Evolutionary conservation across 2,797 vertebrate genomes (phyloP), one percentile per base, ranked within the genome.

Genomic region (Bovichtus diacanthus): DNA sequence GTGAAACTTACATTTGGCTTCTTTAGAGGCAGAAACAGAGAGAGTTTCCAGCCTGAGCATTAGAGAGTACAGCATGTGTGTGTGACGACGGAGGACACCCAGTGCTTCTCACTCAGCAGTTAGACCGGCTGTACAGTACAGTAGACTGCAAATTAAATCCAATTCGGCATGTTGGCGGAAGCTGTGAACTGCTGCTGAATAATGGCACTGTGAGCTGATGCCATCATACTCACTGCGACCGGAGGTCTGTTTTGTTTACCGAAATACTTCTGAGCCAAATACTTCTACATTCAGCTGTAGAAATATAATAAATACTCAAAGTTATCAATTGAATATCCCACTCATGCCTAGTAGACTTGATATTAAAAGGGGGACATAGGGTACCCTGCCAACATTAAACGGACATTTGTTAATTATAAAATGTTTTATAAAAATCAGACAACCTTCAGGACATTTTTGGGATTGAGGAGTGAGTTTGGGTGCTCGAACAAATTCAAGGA

Each of bases 1-100:
- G 55, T 53, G 21, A 59, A 80, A 50, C 77, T 82, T 79, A 81
- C 85, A 77, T 84, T 84, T 83, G 80, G 62, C 59, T 79, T 80
- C 50, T 46, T 68, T 79, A 4, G 65, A 73, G 83, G 76, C 71
- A 54, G 65, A 58, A 19, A 23, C 51, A 38, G 62, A 76, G 54
- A 65, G 67, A 77, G 70, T n/a, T n/a, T 66, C 44, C 46, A 76
- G 51, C 59, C 38, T 31, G 56, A 62, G 70, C 80, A 63, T 39
- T 73, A 58, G 34, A 76, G 51, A 81, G 63, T 50, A 19, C 29
- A 50, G 65, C 65, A 31, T n/a, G n/a, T n/a, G 54, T n/a, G 61
- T 73, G 61, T 67, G 63, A 16, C 34, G 54, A 76, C 44, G 21
- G 66, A 69, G 61, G 31, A 78, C 39, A 19, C 72, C 50, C 23